phyloP scores from a whole-genome alignment of 92 coral and sea anemone species.

The Nematostella vectensis region DNA sequence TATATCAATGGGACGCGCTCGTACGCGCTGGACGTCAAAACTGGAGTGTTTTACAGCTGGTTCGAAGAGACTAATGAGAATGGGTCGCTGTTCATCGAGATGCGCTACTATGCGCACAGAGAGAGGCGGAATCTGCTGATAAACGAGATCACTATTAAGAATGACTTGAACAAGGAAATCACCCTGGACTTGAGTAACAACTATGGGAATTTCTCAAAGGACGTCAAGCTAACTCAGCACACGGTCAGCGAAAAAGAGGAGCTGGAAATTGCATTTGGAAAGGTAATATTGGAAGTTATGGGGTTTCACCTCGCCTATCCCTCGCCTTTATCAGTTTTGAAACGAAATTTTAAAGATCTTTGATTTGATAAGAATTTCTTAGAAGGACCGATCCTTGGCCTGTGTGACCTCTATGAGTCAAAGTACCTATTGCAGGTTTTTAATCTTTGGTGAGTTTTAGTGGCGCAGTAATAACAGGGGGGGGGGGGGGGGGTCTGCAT shows the following conservation, averaged over 20 bases:
- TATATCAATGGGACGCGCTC: conserved; percentile 22
- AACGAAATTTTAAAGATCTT: too few relatives aligned
- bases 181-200: conserved; percentile 36
- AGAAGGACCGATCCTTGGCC: too few relatives aligned
- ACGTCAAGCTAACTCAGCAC: conserved; percentile 27
- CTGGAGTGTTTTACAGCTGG: conserved; percentile 77
- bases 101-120: conserved; percentile 73
- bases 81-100: conserved; percentile 33
- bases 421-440: too few relatives aligned
- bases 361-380: too few relatives aligned
- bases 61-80: conserved; percentile 21
- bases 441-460: too few relatives aligned
- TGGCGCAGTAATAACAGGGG: too few relatives aligned
- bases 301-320: too few relatives aligned
- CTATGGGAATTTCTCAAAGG: conserved; percentile 44
- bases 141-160: conserved; percentile 64
- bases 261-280: conserved; percentile 23
- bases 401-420: too few relatives aligned
- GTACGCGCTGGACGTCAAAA: conserved; percentile 56
- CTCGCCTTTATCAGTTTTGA: too few relatives aligned
- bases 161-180: conserved; percentile 30
- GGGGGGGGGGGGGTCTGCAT: too few relatives aligned
- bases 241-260: conserved; percentile 11
- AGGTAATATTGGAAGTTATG: conserved; percentile 6
- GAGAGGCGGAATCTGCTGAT: conserved; percentile 48